Conservation (phyloP, 2,888 invertebrate species). For the Mesorhabditis spiculigera region DNA sequence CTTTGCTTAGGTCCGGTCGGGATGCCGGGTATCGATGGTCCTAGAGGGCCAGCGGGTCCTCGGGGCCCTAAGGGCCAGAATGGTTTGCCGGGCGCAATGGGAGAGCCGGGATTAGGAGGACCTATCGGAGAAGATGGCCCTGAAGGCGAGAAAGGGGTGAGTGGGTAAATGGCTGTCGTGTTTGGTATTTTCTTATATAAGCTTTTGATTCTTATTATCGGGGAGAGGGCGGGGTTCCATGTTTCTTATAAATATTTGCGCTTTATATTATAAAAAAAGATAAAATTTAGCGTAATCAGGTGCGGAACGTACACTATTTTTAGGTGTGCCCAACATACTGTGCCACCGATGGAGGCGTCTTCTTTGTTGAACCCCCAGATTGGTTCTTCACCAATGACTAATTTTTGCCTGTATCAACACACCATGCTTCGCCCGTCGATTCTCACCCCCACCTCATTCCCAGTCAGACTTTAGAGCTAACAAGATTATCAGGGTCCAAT, state of each 20-base stretch:
- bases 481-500: no score
- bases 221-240: no score
- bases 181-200: neutral
- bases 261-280: no score
- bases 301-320: neutral
- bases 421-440: neutral
- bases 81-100: slow-evolving; percentile 41
- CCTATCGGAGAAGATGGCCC: slow-evolving; percentile 45
- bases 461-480: slow-evolving; percentile 14
- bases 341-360: slow-evolving; percentile 55
- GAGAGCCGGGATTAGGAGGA: slow-evolving; percentile 36
- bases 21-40: slow-evolving; percentile 48
- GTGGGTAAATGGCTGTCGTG: slow-evolving; percentile 2
- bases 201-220: neutral
- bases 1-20: slow-evolving; percentile 31
- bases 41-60: slow-evolving; percentile 41
- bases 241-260: no score
- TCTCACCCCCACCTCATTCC: neutral
- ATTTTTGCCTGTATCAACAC: neutral
- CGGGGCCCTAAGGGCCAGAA: slow-evolving; percentile 39
- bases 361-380: slow-evolving; percentile 56
- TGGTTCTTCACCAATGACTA: slow-evolving; percentile 36
- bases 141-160: slow-evolving; percentile 45
- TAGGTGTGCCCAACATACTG: slow-evolving; percentile 56
- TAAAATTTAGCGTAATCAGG: no score